A percentile compares a stretch with the other conserved stretches of the same genome.
phyloP scores from a whole-genome alignment of 2,888 invertebrate species.

The Agriopis aurantiaria region DNA sequence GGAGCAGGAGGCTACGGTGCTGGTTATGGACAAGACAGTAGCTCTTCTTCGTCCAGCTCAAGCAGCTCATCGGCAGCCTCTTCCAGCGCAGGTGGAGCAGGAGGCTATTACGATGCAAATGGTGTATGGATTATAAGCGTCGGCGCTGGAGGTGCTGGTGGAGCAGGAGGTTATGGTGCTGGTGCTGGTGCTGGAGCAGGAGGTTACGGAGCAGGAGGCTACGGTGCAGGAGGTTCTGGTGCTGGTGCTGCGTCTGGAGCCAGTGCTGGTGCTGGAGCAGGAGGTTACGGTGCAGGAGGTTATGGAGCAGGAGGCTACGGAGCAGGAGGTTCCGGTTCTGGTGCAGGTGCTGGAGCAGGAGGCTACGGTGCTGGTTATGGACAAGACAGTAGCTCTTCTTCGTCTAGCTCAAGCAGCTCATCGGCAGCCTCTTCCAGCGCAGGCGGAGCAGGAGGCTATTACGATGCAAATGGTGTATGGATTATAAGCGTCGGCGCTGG shows the following conservation, averaged over 20 bases:
- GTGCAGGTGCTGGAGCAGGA: constrained; percentile 6
- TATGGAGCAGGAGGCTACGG: constrained; percentile 26
- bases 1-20: not conserved
- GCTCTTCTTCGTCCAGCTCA: constrained; percentile 1
- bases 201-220: not conserved
- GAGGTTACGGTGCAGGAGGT: constrained; percentile 5
- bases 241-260: no score
- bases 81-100: not conserved
- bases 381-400: constrained; percentile 7
- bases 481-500: not conserved
- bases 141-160: no score
- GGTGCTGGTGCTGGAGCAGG: no score
- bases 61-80: constrained; percentile 25
- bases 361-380: constrained; percentile 16
- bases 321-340: no score
- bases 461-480: not conserved
- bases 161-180: no score
- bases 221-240: no score
- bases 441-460: not conserved
- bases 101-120: no score
- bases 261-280: not conserved
- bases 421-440: no score
- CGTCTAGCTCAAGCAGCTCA: not conserved
- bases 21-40: constrained; percentile 6
- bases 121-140: no score